Conservation (phyloP, 2,888 invertebrate genomes). For the Nudaria mundana region DNA sequence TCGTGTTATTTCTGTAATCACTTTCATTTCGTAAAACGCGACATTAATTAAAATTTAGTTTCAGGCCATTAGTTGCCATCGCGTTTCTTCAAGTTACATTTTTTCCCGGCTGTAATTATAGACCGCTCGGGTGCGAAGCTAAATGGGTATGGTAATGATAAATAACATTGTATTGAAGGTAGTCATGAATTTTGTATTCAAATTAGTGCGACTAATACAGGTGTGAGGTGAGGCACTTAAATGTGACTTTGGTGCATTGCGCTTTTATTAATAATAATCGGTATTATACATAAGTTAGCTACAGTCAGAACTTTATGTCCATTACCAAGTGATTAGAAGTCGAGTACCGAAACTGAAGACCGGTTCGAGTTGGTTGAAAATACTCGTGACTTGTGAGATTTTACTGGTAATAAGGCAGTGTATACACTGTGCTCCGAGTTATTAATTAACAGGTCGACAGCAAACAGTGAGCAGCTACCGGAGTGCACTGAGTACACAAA, state of each 20-base stretch:
- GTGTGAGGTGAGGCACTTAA: conserved; percentile 68
- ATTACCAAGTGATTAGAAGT: conserved; percentile 69
- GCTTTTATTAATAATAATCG: conserved; percentile 58
- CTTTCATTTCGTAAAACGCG: conserved; percentile 79
- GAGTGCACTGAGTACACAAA: conserved; percentile 73
- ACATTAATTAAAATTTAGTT: conserved; percentile 82
- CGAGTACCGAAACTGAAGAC: conserved; percentile 57
- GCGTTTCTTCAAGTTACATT: conserved; percentile 78
- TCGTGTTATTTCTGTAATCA: conserved; percentile 79
- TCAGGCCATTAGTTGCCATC: conserved; percentile 78
- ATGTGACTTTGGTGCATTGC: conserved; percentile 56
- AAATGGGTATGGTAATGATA: conserved; percentile 77
- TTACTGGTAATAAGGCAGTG: conserved; percentile 80
- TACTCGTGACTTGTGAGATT: conserved; percentile 80
- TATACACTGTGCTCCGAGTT: conserved; percentile 75
- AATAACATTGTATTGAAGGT: conserved; percentile 75
- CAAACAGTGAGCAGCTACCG: conserved; percentile 77
- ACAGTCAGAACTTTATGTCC: conserved; percentile 24
- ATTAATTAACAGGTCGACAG: conserved; percentile 81
- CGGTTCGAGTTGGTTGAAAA: conserved; percentile 61
- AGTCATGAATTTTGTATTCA: conserved; percentile 78
- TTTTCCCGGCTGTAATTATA: conserved; percentile 74
- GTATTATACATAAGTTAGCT: conserved; percentile 34
- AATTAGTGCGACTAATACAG: conserved; percentile 70
- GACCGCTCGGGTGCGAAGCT: conserved; percentile 65